Percentiles rank a stretch among this genome's conserved stretches.
These are phyloP conservation scores for Coecobrya sp. DNA, from an alignment of 2,888 invertebrate genomes.

Conservation along the genomic window DNA sequence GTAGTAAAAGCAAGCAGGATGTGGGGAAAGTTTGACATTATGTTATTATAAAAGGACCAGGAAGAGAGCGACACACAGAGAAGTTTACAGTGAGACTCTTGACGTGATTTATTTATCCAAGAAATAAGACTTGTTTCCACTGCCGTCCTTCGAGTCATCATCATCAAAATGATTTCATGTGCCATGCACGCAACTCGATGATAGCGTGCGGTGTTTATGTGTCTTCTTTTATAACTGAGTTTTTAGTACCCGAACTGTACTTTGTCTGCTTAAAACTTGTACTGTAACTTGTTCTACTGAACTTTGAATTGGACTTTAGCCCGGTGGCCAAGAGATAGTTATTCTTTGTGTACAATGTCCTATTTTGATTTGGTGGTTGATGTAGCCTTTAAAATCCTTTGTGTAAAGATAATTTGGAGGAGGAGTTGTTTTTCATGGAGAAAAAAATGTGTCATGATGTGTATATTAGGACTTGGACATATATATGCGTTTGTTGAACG, in stretches of 20 bases:
- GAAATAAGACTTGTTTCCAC: slow-evolving; percentile 54
- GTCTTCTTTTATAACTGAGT: slow-evolving; percentile 42
- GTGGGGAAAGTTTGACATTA: slow-evolving; percentile 77
- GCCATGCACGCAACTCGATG: neutral
- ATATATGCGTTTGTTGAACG: neutral
- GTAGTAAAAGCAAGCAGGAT: slow-evolving; percentile 65
- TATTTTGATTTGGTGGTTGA: slow-evolving; percentile 19
- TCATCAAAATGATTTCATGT: slow-evolving; percentile 56
- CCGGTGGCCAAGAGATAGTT: neutral
- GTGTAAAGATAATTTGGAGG: slow-evolving; percentile 26
- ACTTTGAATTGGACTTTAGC: slow-evolving; percentile 43
- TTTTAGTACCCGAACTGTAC: slow-evolving; percentile 5
- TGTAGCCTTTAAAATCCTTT: slow-evolving; percentile 6
- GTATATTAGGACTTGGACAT: neutral
- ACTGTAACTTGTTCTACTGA: neutral
- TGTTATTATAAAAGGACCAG: slow-evolving; percentile 67
- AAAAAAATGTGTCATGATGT: neutral
- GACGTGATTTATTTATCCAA: slow-evolving; percentile 75
- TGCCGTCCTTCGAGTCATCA: slow-evolving; percentile 19
- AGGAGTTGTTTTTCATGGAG: neutral
- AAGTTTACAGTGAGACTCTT: slow-evolving; percentile 71
- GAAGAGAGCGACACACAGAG: slow-evolving; percentile 47
- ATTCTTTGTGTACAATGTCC: neutral
- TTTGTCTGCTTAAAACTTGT: neutral
- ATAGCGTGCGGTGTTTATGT: slow-evolving; percentile 12